phyloP scores from a whole-genome alignment of 1,140 invertebrate species.

The Habropoda laboriosa region DNA sequence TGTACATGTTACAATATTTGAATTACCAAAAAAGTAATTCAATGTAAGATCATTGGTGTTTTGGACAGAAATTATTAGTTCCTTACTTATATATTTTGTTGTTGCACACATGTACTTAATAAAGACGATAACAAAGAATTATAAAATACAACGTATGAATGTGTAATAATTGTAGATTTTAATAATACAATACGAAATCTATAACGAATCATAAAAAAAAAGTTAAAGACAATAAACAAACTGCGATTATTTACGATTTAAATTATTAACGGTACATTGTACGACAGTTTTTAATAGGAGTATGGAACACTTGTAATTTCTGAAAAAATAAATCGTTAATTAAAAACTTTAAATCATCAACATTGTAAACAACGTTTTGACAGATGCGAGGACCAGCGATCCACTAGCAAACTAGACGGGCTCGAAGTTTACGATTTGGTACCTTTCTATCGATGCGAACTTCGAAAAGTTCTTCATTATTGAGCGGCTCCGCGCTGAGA shows the following conservation, averaged over 20 bases:
- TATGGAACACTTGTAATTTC: background rate
- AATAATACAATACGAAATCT: background rate
- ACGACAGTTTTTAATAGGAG: background rate
- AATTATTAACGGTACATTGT: background rate
- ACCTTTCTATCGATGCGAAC: constrained; percentile 95
- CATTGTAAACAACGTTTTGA: constrained; percentile 43
- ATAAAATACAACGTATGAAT: background rate
- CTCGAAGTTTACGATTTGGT: constrained; percentile 35
- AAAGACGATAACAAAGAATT: background rate
- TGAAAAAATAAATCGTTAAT: background rate
- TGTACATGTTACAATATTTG: too few species aligned
- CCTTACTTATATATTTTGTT: background rate
- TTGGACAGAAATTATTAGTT: background rate
- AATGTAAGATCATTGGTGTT: background rate
- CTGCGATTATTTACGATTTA: background rate
- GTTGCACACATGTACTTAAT: background rate
- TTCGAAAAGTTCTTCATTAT: constrained; percentile 93
- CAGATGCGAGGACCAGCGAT: background rate
- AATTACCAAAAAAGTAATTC: background rate
- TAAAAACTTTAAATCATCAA: background rate
- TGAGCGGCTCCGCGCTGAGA: constrained; percentile 91
- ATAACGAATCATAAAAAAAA: background rate
- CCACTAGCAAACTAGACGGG: background rate
- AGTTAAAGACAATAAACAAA: background rate
- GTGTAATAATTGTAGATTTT: background rate